Conservation (phyloP, 1,140 invertebrate species). For the Bombus polaris region DNA sequence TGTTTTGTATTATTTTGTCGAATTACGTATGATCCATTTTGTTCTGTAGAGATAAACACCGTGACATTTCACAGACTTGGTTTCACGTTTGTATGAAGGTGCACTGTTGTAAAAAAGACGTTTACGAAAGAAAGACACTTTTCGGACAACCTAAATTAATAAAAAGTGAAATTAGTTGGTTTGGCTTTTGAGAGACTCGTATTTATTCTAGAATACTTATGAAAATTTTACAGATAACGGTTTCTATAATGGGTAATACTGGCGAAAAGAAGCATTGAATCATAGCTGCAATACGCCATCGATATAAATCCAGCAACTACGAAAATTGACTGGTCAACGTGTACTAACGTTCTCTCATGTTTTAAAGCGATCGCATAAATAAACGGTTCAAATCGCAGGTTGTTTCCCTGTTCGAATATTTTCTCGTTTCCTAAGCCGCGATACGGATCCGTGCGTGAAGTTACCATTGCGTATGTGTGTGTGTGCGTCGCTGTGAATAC, state of each 20-base stretch:
- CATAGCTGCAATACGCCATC: neutral
- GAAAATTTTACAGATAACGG: neutral
- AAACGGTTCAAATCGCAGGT: constrained; percentile 9
- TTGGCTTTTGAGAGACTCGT: no score
- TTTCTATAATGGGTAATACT: no score
- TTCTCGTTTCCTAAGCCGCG: neutral
- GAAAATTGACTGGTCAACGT: neutral
- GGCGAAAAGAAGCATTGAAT: neutral
- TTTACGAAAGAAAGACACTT: no score
- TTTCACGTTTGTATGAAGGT: no score
- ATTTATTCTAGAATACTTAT: neutral
- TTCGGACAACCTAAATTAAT: no score
- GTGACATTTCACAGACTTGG: no score
- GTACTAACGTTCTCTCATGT: constrained; percentile 2
- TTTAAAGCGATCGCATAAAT: constrained; percentile 3
- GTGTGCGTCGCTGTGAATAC: neutral
- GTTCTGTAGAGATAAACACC: no score
- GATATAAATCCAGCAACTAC: constrained; percentile 8
- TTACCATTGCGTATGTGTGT: no score
- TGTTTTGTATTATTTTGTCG: no score
- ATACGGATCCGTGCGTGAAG: neutral
- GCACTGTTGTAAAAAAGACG: no score
- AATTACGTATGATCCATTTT: no score
- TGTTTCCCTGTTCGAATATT: neutral
- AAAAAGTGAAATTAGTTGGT: no score